These are phyloP conservation scores for Oscheius sp. DNA, from an alignment of 2,888 invertebrate genomes.

Conservation along the genomic window DNA sequence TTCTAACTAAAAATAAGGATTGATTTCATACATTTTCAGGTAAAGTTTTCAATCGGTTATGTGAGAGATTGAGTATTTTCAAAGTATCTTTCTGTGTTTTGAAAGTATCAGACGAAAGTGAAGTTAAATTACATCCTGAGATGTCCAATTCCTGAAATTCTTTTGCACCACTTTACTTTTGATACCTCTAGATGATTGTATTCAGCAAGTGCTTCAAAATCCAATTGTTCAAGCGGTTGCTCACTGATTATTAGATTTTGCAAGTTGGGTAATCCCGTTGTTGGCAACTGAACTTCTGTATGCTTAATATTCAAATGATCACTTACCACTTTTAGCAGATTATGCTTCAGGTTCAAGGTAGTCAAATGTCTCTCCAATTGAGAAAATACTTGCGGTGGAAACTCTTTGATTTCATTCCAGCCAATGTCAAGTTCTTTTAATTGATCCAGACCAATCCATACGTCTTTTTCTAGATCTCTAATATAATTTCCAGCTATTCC, in stretches of 20 bases:
- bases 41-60: constrained; percentile 83
- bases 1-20: constrained; percentile 80
- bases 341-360: constrained; percentile 56
- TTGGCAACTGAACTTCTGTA: constrained; percentile 23
- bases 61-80: constrained; percentile 83
- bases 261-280: constrained; percentile 44
- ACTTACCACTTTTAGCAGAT: constrained; percentile 41
- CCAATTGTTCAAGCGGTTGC: constrained; percentile 45
- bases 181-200: constrained; percentile 41
- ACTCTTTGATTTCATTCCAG: constrained; percentile 73
- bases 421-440: constrained; percentile 85
- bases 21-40: constrained; percentile 69
- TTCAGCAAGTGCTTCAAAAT: constrained; percentile 46
- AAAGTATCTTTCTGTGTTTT: constrained; percentile 70
- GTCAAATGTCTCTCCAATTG: constrained; percentile 44
- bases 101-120: constrained; percentile 50
- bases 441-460: constrained; percentile 85
- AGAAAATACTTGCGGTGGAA: constrained; percentile 53
- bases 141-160: constrained; percentile 57
- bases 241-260: constrained; percentile 48
- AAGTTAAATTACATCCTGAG: constrained; percentile 54
- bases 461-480: constrained; percentile 78
- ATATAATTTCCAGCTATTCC: constrained; percentile 77
- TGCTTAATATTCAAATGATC: not conserved
- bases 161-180: too few relatives aligned